Percentiles rank a stretch among this genome's conserved stretches.
phyloP scores from a whole-genome alignment of 2,888 invertebrate genomes.

The Torymus tubicola region DNA sequence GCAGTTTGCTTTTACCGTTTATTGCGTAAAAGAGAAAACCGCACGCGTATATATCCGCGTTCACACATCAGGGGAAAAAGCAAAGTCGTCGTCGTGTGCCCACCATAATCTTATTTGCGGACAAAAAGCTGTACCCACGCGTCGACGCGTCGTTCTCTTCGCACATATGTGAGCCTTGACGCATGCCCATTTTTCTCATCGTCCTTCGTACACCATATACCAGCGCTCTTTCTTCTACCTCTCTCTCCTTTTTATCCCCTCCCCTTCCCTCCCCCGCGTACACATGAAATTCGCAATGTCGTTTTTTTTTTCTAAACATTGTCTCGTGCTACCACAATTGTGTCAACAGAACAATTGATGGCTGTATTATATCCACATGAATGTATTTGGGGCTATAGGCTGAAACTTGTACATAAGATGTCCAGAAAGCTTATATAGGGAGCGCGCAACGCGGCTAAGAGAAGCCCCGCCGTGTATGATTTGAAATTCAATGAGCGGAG shows the following conservation, averaged over 20 bases:
- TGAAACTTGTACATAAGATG: too few relatives aligned
- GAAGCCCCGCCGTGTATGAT: background rate
- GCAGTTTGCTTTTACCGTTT: constrained; percentile 69
- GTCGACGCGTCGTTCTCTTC: background rate
- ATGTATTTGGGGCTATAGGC: too few relatives aligned
- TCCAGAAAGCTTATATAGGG: too few relatives aligned
- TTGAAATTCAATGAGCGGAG: constrained; percentile 19
- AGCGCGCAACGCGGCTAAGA: too few relatives aligned
- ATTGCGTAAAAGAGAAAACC: constrained; percentile 68
- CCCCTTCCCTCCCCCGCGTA: too few relatives aligned
- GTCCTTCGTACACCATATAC: background rate
- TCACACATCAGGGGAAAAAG: constrained; percentile 10
- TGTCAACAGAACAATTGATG: too few relatives aligned
- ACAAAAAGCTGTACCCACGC: constrained; percentile 52
- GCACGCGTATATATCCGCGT: constrained; percentile 24
- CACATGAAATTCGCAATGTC: too few relatives aligned
- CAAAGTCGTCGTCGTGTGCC: constrained; percentile 37
- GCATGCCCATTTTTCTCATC: constrained; percentile 3
- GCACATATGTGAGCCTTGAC: background rate
- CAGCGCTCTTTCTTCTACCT: too few relatives aligned
- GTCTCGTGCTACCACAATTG: too few relatives aligned
- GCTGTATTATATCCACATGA: too few relatives aligned
- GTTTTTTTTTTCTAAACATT: too few relatives aligned
- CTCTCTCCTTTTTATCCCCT: too few relatives aligned
- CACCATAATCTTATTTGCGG: constrained; percentile 60